Conservation (phyloP, 1,140 invertebrate species). For the Chironomus tepperi region DNA sequence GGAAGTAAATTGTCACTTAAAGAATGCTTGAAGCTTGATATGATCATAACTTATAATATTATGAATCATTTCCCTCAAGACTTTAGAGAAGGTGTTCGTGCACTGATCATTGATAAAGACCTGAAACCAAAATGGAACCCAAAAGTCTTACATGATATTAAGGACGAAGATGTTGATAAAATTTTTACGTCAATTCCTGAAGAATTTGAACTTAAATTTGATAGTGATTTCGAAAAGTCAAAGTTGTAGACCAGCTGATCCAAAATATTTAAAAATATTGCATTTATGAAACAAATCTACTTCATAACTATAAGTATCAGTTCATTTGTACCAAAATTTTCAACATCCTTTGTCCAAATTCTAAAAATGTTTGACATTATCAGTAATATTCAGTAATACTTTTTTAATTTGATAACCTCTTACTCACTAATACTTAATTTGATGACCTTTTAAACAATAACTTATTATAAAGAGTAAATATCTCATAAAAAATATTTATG, state of each 20-base stretch:
- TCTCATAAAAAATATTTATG: no score
- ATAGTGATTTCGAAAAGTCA: background rate
- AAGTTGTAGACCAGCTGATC: background rate
- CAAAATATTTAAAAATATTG: no score
- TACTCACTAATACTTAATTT: no score
- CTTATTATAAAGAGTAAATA: no score
- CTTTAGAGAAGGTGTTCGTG: constrained; percentile 61
- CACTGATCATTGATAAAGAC: constrained; percentile 90
- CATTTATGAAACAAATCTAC: no score
- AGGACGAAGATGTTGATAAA: constrained; percentile 58
- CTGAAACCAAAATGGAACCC: constrained; percentile 88
- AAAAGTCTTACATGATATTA: constrained; percentile 59
- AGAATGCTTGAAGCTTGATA: constrained; percentile 87
- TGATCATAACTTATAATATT: constrained; percentile 27
- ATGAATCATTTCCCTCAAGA: constrained; percentile 48
- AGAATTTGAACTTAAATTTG: constrained; percentile 49
- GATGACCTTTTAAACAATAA: no score
- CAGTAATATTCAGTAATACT: no score
- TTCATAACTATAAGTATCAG: no score
- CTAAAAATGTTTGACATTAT: no score
- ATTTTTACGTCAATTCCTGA: constrained; percentile 69
- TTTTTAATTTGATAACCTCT: no score
- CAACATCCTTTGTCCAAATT: no score
- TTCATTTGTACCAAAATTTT: no score
- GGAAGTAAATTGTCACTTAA: constrained; percentile 64